Percentiles rank a stretch among this genome's conserved stretches.
phyloP scores from a whole-genome alignment of 2,797 vertebrate species.

The Sebastes vulpes region DNA sequence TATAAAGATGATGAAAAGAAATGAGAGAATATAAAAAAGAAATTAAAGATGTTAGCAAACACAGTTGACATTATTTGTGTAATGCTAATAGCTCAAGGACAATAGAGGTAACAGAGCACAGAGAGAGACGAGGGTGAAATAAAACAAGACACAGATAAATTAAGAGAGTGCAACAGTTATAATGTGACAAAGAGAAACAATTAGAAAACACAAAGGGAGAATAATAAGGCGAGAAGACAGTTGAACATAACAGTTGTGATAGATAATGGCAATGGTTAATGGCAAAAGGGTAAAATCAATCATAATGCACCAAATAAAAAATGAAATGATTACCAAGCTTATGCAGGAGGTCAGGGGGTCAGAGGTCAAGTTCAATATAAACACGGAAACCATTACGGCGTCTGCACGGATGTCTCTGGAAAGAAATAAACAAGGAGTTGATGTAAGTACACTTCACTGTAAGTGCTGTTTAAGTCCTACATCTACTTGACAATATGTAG shows the following conservation, averaged over 20 bases:
- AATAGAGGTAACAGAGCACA: conserved; percentile 50
- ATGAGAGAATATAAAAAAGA: conserved; percentile 55
- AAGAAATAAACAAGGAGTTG: conserved; percentile 96
- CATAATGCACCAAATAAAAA: conserved; percentile 93
- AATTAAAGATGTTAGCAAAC: conserved; percentile 62
- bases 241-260: conserved; percentile 26
- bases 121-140: conserved; percentile 41
- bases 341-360: conserved; percentile 98
- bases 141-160: conserved; percentile 51
- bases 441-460: conserved; percentile 90
- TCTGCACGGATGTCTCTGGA: conserved; percentile 95
- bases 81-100: conserved; percentile 63
- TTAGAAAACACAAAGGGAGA: conserved; percentile 16
- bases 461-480: conserved; percentile 83
- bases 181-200: conserved; percentile 43
- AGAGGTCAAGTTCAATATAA: conserved; percentile 99
- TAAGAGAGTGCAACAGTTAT: conserved; percentile 41
- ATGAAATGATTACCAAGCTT: conserved; percentile 99
- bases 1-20: conserved; percentile 69
- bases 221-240: conserved; percentile 7
- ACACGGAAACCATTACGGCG: conserved; percentile 98
- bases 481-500: conserved; percentile 83
- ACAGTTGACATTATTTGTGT: conserved; percentile 59
- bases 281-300: conserved; percentile 82
- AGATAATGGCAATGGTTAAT: conserved; percentile 65